Evolutionary conservation across 2,113 vertebrate species (phyloP).

Genomic region (Hydrochoerus hydrochaeris): DNA sequence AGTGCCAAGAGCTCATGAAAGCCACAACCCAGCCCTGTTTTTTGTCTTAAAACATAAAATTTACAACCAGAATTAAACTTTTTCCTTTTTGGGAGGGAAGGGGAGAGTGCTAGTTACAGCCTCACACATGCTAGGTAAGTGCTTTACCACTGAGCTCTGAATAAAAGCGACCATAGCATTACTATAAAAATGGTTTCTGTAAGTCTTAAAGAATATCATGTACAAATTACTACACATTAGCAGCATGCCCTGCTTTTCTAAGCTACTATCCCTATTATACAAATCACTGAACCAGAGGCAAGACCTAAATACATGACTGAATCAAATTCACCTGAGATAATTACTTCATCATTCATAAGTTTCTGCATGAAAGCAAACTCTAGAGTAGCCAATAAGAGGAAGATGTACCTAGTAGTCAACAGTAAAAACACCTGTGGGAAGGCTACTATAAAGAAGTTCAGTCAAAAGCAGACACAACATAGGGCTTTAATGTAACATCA

Average conservation of each 20-base stretch:
- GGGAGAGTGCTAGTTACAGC: background rate
- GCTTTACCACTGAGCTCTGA: background rate
- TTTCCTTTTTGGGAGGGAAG: background rate
- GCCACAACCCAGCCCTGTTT: background rate
- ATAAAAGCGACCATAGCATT: background rate
- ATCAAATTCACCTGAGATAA: background rate
- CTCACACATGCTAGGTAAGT: background rate
- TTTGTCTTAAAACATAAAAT: background rate
- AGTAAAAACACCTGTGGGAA: conserved; percentile 69
- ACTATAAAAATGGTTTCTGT: background rate
- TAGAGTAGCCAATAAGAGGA: background rate
- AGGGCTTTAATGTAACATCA: conserved; percentile 82
- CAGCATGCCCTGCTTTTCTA: background rate
- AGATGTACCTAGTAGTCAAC: conserved; percentile 45
- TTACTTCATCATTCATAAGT: background rate
- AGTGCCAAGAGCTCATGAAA: background rate
- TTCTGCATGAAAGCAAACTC: background rate
- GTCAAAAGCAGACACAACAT: conserved; percentile 82
- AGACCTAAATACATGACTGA: background rate
- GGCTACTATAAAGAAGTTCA: conserved; percentile 77
- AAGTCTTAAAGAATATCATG: background rate
- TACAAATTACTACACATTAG: background rate
- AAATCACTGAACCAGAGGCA: background rate
- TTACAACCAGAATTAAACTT: background rate
- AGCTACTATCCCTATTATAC: background rate